Percentiles rank a stretch among this genome's conserved stretches.
These are phyloP conservation scores for Drosophila willistoni DNA, from an alignment of 1,140 invertebrate species.

Conservation along the genomic window DNA sequence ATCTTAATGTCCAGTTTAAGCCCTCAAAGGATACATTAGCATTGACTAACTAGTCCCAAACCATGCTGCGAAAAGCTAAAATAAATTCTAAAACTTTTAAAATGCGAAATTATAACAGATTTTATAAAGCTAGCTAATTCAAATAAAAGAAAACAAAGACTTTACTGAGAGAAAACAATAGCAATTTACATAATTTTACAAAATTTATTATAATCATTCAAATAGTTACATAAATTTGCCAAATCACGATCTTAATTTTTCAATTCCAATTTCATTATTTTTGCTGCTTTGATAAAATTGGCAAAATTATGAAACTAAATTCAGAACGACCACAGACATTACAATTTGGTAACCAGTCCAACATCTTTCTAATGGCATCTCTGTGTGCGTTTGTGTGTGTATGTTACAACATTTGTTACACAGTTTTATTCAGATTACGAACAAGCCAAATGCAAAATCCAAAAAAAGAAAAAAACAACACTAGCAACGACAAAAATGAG, in stretches of 20 bases:
- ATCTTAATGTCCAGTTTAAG: too few relatives aligned
- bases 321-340: background rate
- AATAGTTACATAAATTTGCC: too few relatives aligned
- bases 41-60: too few relatives aligned
- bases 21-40: too few relatives aligned
- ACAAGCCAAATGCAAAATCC: background rate
- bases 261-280: background rate
- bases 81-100: too few relatives aligned
- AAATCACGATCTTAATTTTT: background rate
- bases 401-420: constrained; percentile 11
- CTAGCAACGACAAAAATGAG: background rate
- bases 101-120: too few relatives aligned
- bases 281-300: background rate
- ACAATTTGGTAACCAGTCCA: background rate
- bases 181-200: too few relatives aligned
- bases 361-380: constrained; percentile 1
- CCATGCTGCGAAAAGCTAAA: too few relatives aligned
- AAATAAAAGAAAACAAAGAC: too few relatives aligned
- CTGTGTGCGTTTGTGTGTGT: background rate
- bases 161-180: too few relatives aligned
- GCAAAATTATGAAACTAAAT: background rate
- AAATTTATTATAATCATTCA: too few relatives aligned
- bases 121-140: too few relatives aligned
- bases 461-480: background rate
- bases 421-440: constrained; percentile 4